Conservation (phyloP, 2,888 invertebrate species). For the Cataglyphis rosenhaueri region DNA sequence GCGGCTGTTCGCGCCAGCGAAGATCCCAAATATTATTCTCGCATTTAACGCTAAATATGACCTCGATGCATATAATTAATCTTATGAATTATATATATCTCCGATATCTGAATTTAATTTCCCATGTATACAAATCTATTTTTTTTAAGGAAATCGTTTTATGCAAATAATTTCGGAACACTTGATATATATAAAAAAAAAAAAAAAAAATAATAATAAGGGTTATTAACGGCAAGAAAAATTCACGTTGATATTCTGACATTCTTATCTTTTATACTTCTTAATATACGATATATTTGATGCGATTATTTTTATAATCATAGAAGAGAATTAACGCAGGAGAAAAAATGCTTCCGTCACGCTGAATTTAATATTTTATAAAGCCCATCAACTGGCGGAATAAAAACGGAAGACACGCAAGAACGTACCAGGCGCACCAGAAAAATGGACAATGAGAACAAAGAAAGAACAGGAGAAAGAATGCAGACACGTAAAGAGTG, state of each 20-base stretch:
- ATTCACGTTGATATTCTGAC: background rate
- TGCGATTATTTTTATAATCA: slow-evolving; percentile 20
- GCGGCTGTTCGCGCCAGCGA: slow-evolving; percentile 5
- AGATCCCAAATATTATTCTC: background rate
- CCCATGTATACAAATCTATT: background rate
- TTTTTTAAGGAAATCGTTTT: background rate
- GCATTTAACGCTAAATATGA: background rate
- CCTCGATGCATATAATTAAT: background rate
- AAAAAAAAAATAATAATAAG: background rate
- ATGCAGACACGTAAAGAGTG: slow-evolving; percentile 78
- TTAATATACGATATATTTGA: slow-evolving; percentile 12
- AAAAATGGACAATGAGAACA: slow-evolving; percentile 36
- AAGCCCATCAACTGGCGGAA: slow-evolving; percentile 27
- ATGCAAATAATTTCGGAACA: background rate
- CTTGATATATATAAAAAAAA: background rate
- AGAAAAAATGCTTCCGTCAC: slow-evolving; percentile 33
- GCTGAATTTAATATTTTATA: slow-evolving; percentile 49
- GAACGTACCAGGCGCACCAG: slow-evolving; percentile 33
- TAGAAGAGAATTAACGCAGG: slow-evolving; percentile 6
- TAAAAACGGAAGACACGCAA: slow-evolving; percentile 45
- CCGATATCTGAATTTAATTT: background rate
- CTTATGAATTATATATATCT: background rate
- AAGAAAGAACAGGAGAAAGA: slow-evolving; percentile 43
- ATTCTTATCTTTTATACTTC: background rate
- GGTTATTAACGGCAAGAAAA: background rate